Percentiles rank a stretch among this genome's conserved stretches.
These are phyloP conservation scores for Cantharis lateralis DNA, from an alignment of 2,888 invertebrate genomes.

Conservation along the genomic window DNA sequence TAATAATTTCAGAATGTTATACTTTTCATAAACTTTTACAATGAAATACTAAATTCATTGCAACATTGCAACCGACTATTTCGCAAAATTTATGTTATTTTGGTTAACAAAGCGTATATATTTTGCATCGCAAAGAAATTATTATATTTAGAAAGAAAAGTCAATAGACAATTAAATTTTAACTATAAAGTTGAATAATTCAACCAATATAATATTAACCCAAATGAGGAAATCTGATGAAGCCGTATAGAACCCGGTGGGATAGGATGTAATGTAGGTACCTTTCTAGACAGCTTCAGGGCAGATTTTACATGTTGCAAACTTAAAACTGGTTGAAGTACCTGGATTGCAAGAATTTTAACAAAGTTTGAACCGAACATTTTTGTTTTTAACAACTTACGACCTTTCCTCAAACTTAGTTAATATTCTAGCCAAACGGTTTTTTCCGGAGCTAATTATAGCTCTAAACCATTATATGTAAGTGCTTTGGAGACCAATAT, in stretches of 20 bases:
- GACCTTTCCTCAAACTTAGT: background rate
- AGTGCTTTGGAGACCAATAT: background rate
- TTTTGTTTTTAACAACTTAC: background rate
- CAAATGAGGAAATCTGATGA: background rate
- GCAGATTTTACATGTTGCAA: background rate
- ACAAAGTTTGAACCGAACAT: background rate
- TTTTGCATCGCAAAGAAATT: too few relatives aligned
- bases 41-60: too few relatives aligned
- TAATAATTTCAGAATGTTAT: too few relatives aligned
- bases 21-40: too few relatives aligned
- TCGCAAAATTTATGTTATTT: too few relatives aligned
- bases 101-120: too few relatives aligned
- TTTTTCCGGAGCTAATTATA: background rate
- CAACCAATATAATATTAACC: background rate
- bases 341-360: background rate
- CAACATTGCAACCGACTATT: too few relatives aligned
- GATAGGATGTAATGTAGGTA: background rate
- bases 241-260: too few relatives aligned
- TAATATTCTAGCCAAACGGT: background rate
- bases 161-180: background rate
- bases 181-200: background rate
- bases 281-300: background rate
- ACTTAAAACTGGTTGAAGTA: background rate
- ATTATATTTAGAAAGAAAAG: too few relatives aligned
- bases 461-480: background rate